These are phyloP conservation scores for Vombatus ursinus DNA, from an alignment of 2,113 vertebrate genomes.

Conservation along the genomic window DNA sequence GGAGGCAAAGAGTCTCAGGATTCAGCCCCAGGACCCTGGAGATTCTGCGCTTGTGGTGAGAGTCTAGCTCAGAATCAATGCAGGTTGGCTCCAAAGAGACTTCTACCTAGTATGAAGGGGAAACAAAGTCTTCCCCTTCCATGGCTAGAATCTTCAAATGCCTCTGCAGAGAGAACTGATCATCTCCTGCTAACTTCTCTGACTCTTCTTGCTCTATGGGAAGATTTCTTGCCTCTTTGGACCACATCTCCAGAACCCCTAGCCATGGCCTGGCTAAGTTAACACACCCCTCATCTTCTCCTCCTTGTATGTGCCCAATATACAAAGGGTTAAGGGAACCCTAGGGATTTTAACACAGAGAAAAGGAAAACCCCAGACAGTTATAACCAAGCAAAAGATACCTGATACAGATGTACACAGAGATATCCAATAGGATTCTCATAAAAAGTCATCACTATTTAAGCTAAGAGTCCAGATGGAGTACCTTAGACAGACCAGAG, in stretches of 20 bases:
- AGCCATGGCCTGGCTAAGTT: background rate
- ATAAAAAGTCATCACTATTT: background rate
- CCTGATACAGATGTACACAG: background rate
- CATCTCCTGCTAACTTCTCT: background rate
- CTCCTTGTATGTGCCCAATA: background rate
- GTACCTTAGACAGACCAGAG: background rate
- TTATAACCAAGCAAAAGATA: background rate
- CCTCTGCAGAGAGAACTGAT: background rate
- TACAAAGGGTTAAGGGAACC: background rate
- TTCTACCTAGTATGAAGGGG: background rate
- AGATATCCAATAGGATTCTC: background rate
- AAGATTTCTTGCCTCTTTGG: background rate
- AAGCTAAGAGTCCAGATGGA: background rate
- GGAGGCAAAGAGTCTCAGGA: conserved; percentile 4
- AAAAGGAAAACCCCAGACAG: background rate
- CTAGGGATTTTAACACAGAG: background rate
- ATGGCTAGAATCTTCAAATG: background rate
- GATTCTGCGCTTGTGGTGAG: background rate
- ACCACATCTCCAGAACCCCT: background rate
- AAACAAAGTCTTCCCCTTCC: too few species aligned
- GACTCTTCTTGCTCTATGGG: background rate
- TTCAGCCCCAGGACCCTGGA: background rate
- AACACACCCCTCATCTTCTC: background rate
- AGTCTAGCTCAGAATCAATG: background rate
- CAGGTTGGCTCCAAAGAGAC: background rate